These are phyloP conservation scores for Pungitius pungitius DNA, from an alignment of 2,113 vertebrate species.

Conservation along the genomic window DNA sequence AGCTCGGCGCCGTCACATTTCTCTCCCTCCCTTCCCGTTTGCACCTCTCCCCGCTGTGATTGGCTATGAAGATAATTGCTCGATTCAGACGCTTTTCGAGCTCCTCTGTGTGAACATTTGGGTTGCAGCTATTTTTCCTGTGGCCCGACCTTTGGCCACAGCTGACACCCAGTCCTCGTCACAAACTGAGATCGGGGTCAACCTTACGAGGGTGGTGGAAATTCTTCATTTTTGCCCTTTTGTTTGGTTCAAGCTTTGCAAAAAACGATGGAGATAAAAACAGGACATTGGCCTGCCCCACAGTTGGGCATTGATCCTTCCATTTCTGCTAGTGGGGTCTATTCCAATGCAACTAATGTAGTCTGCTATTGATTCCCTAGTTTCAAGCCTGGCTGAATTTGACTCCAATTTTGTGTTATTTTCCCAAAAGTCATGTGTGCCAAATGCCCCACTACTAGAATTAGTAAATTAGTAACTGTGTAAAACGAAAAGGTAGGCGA, in stretches of 20 bases:
- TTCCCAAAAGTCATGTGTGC: conserved; percentile 53
- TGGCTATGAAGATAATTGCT: conserved; percentile 40
- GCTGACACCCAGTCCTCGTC: conserved; percentile 1
- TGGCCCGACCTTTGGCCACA: not conserved
- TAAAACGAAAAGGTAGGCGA: conserved; percentile 4
- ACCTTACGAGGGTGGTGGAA: not conserved
- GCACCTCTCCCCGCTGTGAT: conserved; percentile 1
- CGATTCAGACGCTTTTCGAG: conserved; percentile 25
- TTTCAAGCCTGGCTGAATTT: conserved; percentile 68
- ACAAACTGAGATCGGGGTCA: conserved; percentile 46
- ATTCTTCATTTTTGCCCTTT: conserved; percentile 1
- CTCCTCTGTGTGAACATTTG: conserved; percentile 5
- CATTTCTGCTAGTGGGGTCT: conserved; percentile 55
- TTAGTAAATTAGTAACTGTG: conserved; percentile 6
- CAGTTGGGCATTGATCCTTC: conserved; percentile 75
- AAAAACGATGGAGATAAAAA: conserved; percentile 50
- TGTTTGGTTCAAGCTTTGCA: conserved; percentile 14
- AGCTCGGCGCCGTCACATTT: conserved; percentile 42
- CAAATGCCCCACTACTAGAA: conserved; percentile 39
- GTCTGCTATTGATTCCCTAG: conserved; percentile 71
- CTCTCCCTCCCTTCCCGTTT: conserved; percentile 24
- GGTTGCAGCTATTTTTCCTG: not conserved
- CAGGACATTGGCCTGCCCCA: conserved; percentile 44
- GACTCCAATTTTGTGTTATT: conserved; percentile 54
- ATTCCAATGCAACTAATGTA: conserved; percentile 77